Evolutionary conservation across 1,140 invertebrate species (phyloP).

Genomic region (Zaprionus capensis): DNA sequence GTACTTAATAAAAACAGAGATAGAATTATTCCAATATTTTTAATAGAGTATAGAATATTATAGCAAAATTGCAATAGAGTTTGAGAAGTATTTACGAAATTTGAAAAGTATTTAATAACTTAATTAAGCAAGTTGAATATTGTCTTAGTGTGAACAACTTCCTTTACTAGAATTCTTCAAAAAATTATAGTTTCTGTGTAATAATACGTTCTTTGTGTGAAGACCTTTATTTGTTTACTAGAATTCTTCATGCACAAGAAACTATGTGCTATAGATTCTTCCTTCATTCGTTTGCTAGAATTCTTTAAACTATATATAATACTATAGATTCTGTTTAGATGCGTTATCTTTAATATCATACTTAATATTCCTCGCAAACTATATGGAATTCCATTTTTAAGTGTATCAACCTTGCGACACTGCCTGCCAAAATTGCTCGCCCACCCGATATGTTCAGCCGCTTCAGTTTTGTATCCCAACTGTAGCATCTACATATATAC

Average conservation of each 20-base stretch:
- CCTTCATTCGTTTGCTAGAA: too few species aligned
- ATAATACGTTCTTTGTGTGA: not conserved
- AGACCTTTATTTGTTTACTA: too few species aligned
- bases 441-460: not conserved
- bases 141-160: too few species aligned
- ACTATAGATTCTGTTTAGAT: not conserved
- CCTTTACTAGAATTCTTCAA: not conserved
- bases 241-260: not conserved
- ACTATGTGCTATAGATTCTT: not conserved
- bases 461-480: not conserved
- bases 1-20: too few species aligned
- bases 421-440: slow-evolving; percentile 3
- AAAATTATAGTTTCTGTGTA: not conserved
- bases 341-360: not conserved
- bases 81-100: too few species aligned
- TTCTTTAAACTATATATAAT: not conserved
- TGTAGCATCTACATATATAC: slow-evolving; percentile 17
- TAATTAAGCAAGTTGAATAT: too few species aligned
- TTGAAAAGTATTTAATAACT: too few species aligned
- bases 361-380: not conserved
- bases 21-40: too few species aligned
- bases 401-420: not conserved
- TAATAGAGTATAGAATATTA: too few species aligned
- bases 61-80: too few species aligned
- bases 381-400: not conserved